Evolutionary conservation across 2,888 invertebrate genomes (phyloP).

Genomic region (Carpatolechia fugitivella): DNA sequence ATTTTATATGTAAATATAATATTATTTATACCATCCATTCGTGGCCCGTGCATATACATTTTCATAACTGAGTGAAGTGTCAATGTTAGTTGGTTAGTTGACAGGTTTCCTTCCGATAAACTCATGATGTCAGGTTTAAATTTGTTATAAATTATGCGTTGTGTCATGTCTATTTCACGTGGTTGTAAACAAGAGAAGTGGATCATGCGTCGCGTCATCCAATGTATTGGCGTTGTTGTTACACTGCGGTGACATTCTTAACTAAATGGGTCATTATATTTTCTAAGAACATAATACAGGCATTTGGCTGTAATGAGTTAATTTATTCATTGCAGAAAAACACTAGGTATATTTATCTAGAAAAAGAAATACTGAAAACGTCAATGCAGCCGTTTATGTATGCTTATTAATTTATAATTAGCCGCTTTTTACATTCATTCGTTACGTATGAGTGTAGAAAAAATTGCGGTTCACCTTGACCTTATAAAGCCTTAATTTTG

Average conservation of each 20-base stretch:
- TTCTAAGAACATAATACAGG: not conserved
- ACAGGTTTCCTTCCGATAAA: constrained; percentile 33
- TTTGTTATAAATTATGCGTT: constrained; percentile 42
- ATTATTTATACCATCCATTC: constrained; percentile 32
- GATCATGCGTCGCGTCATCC: constrained; percentile 21
- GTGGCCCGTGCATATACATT: constrained; percentile 31
- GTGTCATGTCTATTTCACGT: constrained; percentile 30
- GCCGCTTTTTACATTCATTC: not conserved
- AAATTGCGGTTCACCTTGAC: not conserved
- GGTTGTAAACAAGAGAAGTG: constrained; percentile 21
- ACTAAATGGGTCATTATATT: constrained; percentile 19
- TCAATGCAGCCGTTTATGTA: too few species aligned
- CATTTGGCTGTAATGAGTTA: not conserved
- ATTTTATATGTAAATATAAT: constrained; percentile 33
- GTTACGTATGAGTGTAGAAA: not conserved
- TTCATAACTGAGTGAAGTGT: constrained; percentile 26
- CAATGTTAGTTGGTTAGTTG: constrained; percentile 39
- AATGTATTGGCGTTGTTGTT: constrained; percentile 8
- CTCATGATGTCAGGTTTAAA: constrained; percentile 54
- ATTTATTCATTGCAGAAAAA: not conserved
- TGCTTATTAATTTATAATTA: too few species aligned
- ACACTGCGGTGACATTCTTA: constrained; percentile 10
- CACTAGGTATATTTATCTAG: not conserved
- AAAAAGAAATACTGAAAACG: not conserved
- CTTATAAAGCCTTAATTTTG: not conserved